Conservation (phyloP, 2,113 vertebrate genomes). For the Ciconia maguari region DNA sequence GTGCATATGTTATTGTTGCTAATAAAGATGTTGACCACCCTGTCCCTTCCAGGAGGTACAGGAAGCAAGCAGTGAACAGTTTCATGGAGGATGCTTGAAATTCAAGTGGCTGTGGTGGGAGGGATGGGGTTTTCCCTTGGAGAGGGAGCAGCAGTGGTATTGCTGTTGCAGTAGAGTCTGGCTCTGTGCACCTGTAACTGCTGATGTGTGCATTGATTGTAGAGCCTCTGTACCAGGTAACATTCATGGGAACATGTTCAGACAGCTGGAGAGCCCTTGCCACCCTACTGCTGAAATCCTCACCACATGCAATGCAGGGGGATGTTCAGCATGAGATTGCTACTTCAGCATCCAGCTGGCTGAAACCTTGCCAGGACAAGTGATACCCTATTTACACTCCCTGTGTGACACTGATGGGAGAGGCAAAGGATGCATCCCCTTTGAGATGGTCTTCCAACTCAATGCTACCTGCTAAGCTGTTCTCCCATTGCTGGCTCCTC, state of each 20-base stretch:
- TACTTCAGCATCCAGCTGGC: neutral
- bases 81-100: neutral
- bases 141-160: neutral
- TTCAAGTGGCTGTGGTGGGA: neutral
- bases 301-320: rapidly evolving
- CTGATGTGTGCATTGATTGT: neutral
- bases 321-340: neutral
- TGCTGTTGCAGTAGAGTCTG: neutral
- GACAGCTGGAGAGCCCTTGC: neutral
- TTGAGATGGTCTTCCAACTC: neutral
- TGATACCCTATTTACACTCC: rapidly evolving
- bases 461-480: neutral
- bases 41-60: neutral
- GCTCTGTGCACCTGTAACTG: neutral
- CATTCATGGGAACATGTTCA: rapidly evolving
- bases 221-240: neutral
- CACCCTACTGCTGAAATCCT: neutral
- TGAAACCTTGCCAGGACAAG: neutral
- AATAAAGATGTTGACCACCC: neutral
- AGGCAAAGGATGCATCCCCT: neutral
- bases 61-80: neutral
- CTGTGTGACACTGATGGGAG: neutral
- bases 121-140: neutral
- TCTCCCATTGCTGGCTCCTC: neutral
- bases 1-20: neutral